These are phyloP conservation scores for Anthopleura xanthogrammica DNA, from an alignment of 92 coral and sea anemone species.

Conservation along the genomic window DNA sequence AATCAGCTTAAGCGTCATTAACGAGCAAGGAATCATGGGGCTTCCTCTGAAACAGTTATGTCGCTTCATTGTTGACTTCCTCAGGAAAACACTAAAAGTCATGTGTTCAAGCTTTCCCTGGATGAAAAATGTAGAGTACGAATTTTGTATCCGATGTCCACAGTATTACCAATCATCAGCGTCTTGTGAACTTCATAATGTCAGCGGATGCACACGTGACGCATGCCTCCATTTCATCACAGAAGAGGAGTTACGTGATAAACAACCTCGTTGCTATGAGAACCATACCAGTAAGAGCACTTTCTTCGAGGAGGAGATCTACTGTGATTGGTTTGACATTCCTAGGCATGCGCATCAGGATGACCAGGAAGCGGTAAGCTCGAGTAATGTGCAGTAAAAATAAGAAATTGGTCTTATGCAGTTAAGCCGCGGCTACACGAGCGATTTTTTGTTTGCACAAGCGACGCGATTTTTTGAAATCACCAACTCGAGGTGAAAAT, in stretches of 20 bases:
- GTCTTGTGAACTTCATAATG: not conserved
- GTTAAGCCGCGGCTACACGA: too few relatives aligned
- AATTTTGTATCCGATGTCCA: conserved; percentile 14
- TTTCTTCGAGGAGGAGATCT: not conserved
- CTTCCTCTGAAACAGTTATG: not conserved
- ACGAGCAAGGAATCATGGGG: not conserved
- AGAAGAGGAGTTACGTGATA: not conserved
- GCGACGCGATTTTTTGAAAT: too few relatives aligned
- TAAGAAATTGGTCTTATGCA: too few relatives aligned
- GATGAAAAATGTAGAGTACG: conserved; percentile 24
- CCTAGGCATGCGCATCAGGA: not conserved
- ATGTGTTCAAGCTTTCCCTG: conserved; percentile 27
- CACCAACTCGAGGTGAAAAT: too few relatives aligned
- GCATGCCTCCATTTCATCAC: conserved; percentile 36
- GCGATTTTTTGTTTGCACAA: too few relatives aligned
- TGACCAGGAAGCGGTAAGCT: not conserved
- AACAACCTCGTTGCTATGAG: conserved; percentile 4
- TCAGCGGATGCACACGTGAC: conserved; percentile 22
- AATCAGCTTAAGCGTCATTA: not conserved
- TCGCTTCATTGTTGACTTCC: not conserved
- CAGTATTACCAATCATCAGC: not conserved
- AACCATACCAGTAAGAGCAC: conserved; percentile 9
- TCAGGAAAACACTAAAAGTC: conserved; percentile 1
- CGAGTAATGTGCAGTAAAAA: too few relatives aligned
- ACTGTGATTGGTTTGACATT: conserved; percentile 21